These are phyloP conservation scores for Philopedon plagiatum DNA, from an alignment of 2,888 invertebrate species.

Conservation along the genomic window DNA sequence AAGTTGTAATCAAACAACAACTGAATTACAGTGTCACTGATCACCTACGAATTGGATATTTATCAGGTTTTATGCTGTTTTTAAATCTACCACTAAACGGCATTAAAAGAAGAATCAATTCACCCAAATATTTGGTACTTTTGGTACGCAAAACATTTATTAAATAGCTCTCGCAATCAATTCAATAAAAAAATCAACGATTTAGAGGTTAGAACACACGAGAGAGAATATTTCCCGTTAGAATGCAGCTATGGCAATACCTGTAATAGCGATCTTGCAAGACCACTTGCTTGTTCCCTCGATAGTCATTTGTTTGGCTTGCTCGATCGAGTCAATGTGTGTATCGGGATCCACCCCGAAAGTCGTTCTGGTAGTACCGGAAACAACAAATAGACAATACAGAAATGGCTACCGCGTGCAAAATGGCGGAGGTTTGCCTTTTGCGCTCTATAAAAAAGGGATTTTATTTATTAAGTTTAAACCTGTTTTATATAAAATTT, in stretches of 20 bases:
- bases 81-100: no score
- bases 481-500: no score
- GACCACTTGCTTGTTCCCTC: slow-evolving; percentile 99
- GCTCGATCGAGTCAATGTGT: slow-evolving; percentile 97
- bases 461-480: no score
- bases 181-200: slow-evolving; percentile 39
- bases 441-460: not conserved
- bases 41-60: no score
- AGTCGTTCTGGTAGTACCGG: slow-evolving; percentile 83
- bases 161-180: slow-evolving; percentile 24
- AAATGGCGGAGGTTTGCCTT: slow-evolving; percentile 23
- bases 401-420: slow-evolving; percentile 39
- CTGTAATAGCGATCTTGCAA: slow-evolving; percentile 99
- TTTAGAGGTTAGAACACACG: slow-evolving; percentile 36
- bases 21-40: no score
- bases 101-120: no score
- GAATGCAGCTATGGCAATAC: slow-evolving; percentile 75
- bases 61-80: no score
- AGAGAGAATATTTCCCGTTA: slow-evolving; percentile 60
- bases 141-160: slow-evolving; percentile 12
- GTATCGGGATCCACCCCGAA: slow-evolving; percentile 98
- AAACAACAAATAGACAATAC: slow-evolving; percentile 41
- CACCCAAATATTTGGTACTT: slow-evolving; percentile 26
- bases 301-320: slow-evolving; percentile 97
- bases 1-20: no score